Evolutionary conservation across 2,797 vertebrate species (phyloP).

Genomic region (Hemitrygon akajei): DNA sequence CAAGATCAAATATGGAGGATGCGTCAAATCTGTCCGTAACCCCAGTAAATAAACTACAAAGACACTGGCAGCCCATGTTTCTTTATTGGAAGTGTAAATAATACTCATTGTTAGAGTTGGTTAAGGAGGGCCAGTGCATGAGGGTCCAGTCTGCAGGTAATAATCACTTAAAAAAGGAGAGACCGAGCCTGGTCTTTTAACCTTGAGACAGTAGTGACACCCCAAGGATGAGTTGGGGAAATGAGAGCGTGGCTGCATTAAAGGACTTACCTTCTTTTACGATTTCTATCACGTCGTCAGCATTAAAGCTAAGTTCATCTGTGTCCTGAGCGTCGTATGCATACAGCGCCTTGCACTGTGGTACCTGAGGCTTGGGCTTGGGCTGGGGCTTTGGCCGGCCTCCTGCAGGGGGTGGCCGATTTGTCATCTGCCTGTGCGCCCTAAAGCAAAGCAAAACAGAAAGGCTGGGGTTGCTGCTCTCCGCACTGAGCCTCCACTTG

Average conservation of each 20-base stretch:
- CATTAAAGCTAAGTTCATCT: constrained; percentile 96
- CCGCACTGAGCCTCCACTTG: background rate
- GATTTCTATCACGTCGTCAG: constrained; percentile 86
- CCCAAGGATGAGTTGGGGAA: background rate
- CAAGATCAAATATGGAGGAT: background rate
- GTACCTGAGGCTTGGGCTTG: constrained; percentile 93
- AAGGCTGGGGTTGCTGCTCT: background rate
- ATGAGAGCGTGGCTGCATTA: background rate
- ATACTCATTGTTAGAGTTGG: background rate
- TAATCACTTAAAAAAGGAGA: too few species aligned
- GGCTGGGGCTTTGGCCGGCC: constrained; percentile 90
- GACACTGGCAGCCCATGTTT: too few species aligned
- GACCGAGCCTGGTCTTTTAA: too few species aligned
- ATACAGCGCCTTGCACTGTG: constrained; percentile 89
- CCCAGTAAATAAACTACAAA: too few species aligned
- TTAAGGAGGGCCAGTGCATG: background rate
- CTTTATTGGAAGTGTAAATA: background rate
- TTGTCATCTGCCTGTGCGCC: constrained; percentile 71
- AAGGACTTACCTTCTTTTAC: constrained; percentile 78
- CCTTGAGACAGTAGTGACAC: background rate
- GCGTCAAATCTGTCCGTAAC: too few species aligned
- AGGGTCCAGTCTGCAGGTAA: too few species aligned
- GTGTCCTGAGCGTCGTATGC: constrained; percentile 98
- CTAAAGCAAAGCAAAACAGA: constrained; percentile 49
- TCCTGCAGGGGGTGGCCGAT: constrained; percentile 75